Conservation (phyloP, 2,888 invertebrate genomes). For the Drosophila mimetica region DNA sequence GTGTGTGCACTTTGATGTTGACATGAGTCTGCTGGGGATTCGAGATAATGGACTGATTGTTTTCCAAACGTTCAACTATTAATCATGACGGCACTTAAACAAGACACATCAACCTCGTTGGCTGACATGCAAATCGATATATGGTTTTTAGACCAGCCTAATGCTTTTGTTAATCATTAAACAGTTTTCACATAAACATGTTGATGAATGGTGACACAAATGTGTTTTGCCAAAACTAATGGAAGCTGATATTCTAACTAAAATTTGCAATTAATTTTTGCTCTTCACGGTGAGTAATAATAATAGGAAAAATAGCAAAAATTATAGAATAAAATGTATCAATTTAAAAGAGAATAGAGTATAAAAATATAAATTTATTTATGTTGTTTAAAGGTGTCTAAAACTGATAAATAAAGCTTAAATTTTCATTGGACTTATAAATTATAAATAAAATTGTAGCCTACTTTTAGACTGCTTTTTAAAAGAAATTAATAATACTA, state of each 20-base stretch:
- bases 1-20: conserved; percentile 27
- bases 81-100: background rate
- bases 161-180: conserved; percentile 5
- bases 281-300: too few species aligned
- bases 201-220: conserved; percentile 2
- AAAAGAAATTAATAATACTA: too few species aligned
- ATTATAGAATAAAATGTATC: too few species aligned
- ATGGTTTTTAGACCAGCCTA: background rate
- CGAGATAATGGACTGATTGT: conserved; percentile 39
- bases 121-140: conserved; percentile 12
- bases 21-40: conserved; percentile 38
- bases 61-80: conserved; percentile 8
- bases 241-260: background rate
- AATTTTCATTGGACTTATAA: too few species aligned
- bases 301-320: too few species aligned
- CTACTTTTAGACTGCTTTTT: too few species aligned
- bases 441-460: too few species aligned
- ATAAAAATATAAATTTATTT: too few species aligned
- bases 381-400: too few species aligned
- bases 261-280: background rate
- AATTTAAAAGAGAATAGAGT: too few species aligned
- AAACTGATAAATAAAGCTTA: too few species aligned
- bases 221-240: background rate
- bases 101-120: background rate
- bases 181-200: conserved; percentile 1